Base-by-base conservation (phyloP, 2,888 invertebrate species). In the Lagria hirta region DNA sequence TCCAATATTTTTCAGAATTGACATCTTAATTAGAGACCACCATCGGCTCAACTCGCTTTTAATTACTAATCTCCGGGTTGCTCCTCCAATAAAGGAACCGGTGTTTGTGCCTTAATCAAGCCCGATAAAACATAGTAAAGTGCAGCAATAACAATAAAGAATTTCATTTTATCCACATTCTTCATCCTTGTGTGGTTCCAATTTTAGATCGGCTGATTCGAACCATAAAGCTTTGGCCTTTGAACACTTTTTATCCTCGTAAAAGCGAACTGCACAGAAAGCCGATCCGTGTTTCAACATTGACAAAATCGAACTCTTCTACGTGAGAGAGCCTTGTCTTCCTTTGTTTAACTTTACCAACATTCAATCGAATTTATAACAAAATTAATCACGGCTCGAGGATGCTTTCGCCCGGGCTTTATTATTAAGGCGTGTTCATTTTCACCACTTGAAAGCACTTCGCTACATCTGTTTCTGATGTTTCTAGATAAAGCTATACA, bases 131-230 rank as follows among this genome's bases (percentile, higher is more conserved):
- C 20, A 20, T 13, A 13, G 16, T 16, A 22, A 33, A 28, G 27
- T 34, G 22, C 33, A 21, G 32, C 34, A 49, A 50, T 50, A 50
- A 50, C 52, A 53, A 53, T 51, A 51, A 53, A 53, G 48, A 48
- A 51, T 52, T 52, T 47, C 51, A 51, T 53, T 53, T 51, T 43
- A 51, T 52, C 43, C 41, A 44, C 48, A 52, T 50, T 54, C 48
- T 50, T 51, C 51, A 51, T 51, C 42, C 43, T 48, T 40, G 51
- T 48, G 50, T 45, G 52, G 45, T 48, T 52, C 43, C 52, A 51
- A 51, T 52, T 51, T 51, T 54, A 51, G 43, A 52, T 45, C 52
- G 49, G 45, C 37, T 46, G 47, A 37, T 46, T 42, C 44, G 26
- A 49, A 45, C 43, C 44, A 47, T 49, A 49, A 48, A 48, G 45